Evolutionary conservation across 2,888 invertebrate genomes (phyloP), one percentile per base, ranked within the genome.

Genomic region (Clunio marinus): DNA sequence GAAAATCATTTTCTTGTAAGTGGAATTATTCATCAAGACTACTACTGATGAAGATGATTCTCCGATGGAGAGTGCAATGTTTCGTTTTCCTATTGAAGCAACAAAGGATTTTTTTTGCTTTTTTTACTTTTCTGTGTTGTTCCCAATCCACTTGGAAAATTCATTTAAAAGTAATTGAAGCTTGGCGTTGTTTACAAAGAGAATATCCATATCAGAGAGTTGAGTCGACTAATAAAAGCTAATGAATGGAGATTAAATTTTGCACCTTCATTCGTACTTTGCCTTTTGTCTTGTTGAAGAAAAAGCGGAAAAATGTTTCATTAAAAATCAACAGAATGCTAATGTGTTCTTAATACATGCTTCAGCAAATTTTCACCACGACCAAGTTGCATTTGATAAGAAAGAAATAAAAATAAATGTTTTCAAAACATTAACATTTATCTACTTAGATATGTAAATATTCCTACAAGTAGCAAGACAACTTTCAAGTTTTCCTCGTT

Each of bases 21-120:
- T 63, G 15, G 45, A 65, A 65, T 65, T 65, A 65, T 65, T 65
- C 63, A 65, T 65, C 63, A 65, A 65, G 46, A 46, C 45, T 65
- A 25, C 37, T 15, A n/a, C 22, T n/a, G 15, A 24, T 20, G 59
- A 57, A 27, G 32, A 37, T 60, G 32, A n/a, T 22, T 32, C 17
- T 60, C n/a, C 22, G 28, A 27, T 15, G 15, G 5, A 51, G 46
- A 46, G 27, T 65, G 46, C 46, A 65, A 4, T 41, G 32, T 41
- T 62, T 62, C 37, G 17, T 62, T n/a, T 17, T 22, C 22, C 57
- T 25, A 8, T 13, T 7, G n/a, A 15, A 27, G 59, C 59, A 59
- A 59, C 59, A 59, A 62, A 41, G 62, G 41, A 62, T 35, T 58
- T 58, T 27, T 58, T 28, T 7, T 4, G 27, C 8, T 58, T 8